Percentiles rank a stretch among this genome's conserved stretches.
Evolutionary conservation across 2,888 invertebrate species (phyloP).

Genomic region (Chymomyza fuscimana): DNA sequence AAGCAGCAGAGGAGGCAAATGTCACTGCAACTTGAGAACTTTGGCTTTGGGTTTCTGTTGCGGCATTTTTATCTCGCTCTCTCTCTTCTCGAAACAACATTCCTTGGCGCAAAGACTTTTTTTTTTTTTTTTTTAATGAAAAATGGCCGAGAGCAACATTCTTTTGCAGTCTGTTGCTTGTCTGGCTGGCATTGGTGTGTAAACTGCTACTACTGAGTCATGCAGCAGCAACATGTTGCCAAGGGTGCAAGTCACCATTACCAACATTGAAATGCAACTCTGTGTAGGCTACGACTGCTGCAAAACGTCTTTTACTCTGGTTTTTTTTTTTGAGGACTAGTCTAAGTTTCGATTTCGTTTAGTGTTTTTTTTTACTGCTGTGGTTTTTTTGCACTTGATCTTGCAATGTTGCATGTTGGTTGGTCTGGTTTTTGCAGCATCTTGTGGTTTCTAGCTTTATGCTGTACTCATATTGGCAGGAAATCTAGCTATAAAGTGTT

Average conservation of each 20-base stretch:
- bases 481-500: not conserved
- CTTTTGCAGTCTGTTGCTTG: conserved; percentile 56
- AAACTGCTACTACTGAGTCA: not conserved
- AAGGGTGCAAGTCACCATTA: conserved; percentile 20
- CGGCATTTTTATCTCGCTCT: too few species aligned
- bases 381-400: conserved; percentile 7
- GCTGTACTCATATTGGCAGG: not conserved
- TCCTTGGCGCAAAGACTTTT: not conserved
- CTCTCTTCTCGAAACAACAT: not conserved
- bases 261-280: not conserved
- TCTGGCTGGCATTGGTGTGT: conserved; percentile 45
- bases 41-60: not conserved
- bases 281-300: not conserved
- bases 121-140: not conserved
- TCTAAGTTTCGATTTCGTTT: conserved; percentile 48
- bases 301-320: not conserved
- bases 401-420: not conserved
- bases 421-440: conserved; percentile 18
- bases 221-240: conserved; percentile 46
- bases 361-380: conserved; percentile 7
- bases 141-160: conserved; percentile 45
- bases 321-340: not conserved
- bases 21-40: not conserved
- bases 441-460: not conserved
- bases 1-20: too few species aligned